Percentiles rank a stretch among this genome's conserved stretches.
Evolutionary conservation across 2,797 vertebrate species (phyloP).

Genomic region (Tokudaia tokunoshimensis): DNA sequence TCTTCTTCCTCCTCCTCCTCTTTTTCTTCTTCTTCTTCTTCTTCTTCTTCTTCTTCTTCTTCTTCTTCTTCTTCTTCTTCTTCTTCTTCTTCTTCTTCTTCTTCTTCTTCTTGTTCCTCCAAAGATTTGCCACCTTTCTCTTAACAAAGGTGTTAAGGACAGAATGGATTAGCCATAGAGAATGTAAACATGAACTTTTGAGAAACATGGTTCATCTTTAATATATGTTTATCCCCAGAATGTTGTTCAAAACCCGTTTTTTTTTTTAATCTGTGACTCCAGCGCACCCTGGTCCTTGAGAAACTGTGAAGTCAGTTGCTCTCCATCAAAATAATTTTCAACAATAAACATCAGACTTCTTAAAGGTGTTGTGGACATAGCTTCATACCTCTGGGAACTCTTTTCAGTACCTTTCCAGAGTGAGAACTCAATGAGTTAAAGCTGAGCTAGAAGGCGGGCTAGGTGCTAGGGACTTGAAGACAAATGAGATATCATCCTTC

Average conservation of each 20-base stretch:
- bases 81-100: neutral
- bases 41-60: too few species aligned
- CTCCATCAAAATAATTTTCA: neutral
- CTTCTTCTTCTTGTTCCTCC: neutral
- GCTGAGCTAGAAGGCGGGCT: neutral
- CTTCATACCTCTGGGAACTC: neutral
- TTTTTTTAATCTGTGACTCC: neutral
- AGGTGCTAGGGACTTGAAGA: neutral
- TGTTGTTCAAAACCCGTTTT: neutral
- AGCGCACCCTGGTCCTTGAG: neutral
- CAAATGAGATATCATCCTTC: neutral
- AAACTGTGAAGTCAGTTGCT: neutral
- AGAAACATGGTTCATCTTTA: neutral
- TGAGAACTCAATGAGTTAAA: constrained; percentile 39
- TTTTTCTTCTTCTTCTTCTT: too few species aligned
- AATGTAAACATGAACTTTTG: neutral
- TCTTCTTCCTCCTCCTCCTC: neutral
- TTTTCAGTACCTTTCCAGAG: neutral
- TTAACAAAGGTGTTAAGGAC: neutral
- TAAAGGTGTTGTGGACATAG: neutral
- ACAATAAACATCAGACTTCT: neutral
- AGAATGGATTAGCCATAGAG: neutral
- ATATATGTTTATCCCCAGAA: neutral
- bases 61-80: too few species aligned
- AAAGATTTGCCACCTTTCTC: neutral